phyloP scores from a whole-genome alignment of 2,113 vertebrate genomes.

The Oryzias celebensis region DNA sequence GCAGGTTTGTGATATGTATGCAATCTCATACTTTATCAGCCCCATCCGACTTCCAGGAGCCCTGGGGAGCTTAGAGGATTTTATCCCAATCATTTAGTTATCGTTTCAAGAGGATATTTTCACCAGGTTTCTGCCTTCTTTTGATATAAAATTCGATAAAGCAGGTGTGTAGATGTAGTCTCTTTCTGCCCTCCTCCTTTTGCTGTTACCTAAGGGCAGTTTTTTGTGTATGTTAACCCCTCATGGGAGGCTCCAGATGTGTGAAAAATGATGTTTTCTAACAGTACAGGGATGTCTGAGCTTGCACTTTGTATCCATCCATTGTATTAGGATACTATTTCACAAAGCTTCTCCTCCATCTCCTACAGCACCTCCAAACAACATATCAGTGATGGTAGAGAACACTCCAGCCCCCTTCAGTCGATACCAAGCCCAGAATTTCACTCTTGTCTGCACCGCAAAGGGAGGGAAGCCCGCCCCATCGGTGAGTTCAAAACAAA shows the following conservation, averaged over 20 bases:
- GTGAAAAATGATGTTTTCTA: slow-evolving; percentile 9
- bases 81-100: slow-evolving; percentile 39
- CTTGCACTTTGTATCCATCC: slow-evolving; percentile 19
- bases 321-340: slow-evolving; percentile 10
- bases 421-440: slow-evolving; percentile 97
- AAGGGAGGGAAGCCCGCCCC: slow-evolving; percentile 94
- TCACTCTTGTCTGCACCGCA: slow-evolving; percentile 93
- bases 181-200: not conserved
- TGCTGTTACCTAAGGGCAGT: not conserved
- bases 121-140: slow-evolving; percentile 20
- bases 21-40: slow-evolving; percentile 62
- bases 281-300: slow-evolving; percentile 2
- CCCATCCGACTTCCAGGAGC: slow-evolving; percentile 43
- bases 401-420: slow-evolving; percentile 91
- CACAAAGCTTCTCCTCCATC: slow-evolving; percentile 31
- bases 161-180: slow-evolving; percentile 16
- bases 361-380: slow-evolving; percentile 87
- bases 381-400: slow-evolving; percentile 90
- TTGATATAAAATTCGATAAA: slow-evolving; percentile 22
- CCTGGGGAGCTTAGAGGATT: slow-evolving; percentile 39
- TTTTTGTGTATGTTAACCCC: too few species aligned
- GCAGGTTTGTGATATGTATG: slow-evolving; percentile 61
- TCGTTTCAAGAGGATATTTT: slow-evolving; percentile 44
- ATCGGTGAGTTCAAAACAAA: slow-evolving; percentile 76
- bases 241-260: slow-evolving; percentile 1